These are phyloP conservation scores for Macropodus opercularis DNA, from an alignment of 2,797 vertebrate species.

Conservation along the genomic window DNA sequence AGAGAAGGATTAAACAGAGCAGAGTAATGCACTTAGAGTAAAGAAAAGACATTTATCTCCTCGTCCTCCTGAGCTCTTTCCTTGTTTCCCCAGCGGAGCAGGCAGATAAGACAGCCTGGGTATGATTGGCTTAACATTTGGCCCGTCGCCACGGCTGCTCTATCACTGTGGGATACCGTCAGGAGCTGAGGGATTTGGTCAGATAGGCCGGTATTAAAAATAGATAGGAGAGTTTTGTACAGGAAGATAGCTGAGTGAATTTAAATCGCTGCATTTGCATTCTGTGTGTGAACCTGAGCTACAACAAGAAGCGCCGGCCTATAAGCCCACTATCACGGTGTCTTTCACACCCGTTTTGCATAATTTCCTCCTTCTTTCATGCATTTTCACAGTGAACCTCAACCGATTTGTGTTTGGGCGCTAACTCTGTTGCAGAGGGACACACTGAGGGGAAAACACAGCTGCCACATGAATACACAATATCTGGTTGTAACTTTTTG, in stretches of 20 bases:
- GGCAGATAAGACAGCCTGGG: slow-evolving; percentile 64
- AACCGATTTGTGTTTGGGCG: slow-evolving; percentile 20
- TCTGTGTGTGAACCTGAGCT: slow-evolving; percentile 14
- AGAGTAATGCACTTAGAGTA: slow-evolving; percentile 57
- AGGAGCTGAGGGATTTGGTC: slow-evolving; percentile 55
- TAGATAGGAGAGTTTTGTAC: slow-evolving; percentile 55
- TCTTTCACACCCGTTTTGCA: slow-evolving; percentile 29
- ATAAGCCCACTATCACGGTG: slow-evolving; percentile 20
- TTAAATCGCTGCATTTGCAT: slow-evolving; percentile 42
- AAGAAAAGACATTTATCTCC: slow-evolving; percentile 70
- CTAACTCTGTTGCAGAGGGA: background rate
- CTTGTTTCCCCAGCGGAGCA: slow-evolving; percentile 68
- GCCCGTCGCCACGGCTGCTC: slow-evolving; percentile 51
- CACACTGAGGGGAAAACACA: slow-evolving; percentile 15
- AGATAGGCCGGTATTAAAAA: slow-evolving; percentile 56
- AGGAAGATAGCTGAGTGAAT: slow-evolving; percentile 44
- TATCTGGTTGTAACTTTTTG: slow-evolving; percentile 15
- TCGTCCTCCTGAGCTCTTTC: slow-evolving; percentile 55
- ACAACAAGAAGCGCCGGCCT: slow-evolving; percentile 19
- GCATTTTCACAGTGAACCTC: slow-evolving; percentile 21
- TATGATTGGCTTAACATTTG: slow-evolving; percentile 71
- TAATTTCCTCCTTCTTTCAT: slow-evolving; percentile 29
- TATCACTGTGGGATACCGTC: slow-evolving; percentile 49
- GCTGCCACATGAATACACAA: slow-evolving; percentile 26
- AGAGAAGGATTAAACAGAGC: slow-evolving; percentile 58